Base-by-base conservation (phyloP, 2,797 vertebrate species). In the Leptoclinus maculatus region DNA sequence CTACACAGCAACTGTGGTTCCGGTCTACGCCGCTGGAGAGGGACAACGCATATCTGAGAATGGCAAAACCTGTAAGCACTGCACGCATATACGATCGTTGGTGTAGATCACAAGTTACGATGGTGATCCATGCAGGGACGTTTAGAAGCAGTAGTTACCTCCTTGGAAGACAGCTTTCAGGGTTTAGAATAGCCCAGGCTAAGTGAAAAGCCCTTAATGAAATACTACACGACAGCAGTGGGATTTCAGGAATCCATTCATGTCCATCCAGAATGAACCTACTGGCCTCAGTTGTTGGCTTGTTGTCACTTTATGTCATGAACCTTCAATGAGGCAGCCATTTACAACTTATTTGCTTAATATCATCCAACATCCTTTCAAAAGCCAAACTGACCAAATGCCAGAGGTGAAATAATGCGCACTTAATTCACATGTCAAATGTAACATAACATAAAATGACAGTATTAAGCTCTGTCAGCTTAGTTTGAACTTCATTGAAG, bases 31-130 rank as follows among this genome's bases (percentile, higher is more conserved):
- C 0, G 94, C 95, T 47, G 98, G 98, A 23, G 97, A 99, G 71
- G 98, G 98, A 60, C 96, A 94, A 36, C 96, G 97, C 68, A 91
- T 95, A 59, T 97, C 98, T 59, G 97, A 97, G 82, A 97, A 95
- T 13, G 98, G 96, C 88, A 97, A 95, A 92, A 99, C 98, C 75
- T 82, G 98, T 99, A 94, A 98, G 98, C 92, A 56, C 41, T 25
- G 25, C 72, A 49, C 32, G 13, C 41, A 21, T 47, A 16, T 47
- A 16, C 43, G 17, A 74, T 59, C 2, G 11, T 17, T 58, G 53
- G 12, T 58, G 13, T 21, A 10, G 49, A n/a, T 43, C 36, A 58
- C 21, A 51, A 32, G 32, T 70, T 39, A 6, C 11, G 74, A 14
- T 21, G n/a, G 7, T 34, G 16, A 38, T 57, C 11, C 19, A 66